A percentile compares a stretch with the other conserved stretches of the same genome.
Conservation (phyloP, 1,140 invertebrate species). For the Formica exsecta region DNA sequence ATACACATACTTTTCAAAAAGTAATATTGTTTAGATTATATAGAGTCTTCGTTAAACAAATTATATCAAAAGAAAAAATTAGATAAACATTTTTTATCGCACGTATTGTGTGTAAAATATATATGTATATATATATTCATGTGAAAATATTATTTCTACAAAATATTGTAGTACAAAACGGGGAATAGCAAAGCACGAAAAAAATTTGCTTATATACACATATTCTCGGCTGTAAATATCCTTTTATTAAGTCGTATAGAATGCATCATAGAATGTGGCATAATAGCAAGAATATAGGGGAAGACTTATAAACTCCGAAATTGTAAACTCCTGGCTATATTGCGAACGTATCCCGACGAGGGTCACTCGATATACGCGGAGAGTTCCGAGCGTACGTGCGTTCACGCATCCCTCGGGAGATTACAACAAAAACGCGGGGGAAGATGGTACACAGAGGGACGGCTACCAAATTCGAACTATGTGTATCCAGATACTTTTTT, state of each 20-base stretch:
- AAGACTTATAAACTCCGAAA: conserved; percentile 53
- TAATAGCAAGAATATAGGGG: conserved; percentile 32
- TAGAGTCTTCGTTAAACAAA: neutral
- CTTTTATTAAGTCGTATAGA: conserved; percentile 45
- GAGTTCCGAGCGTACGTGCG: conserved; percentile 62
- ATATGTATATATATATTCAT: neutral
- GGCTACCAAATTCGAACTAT: conserved; percentile 65
- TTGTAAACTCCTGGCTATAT: conserved; percentile 53
- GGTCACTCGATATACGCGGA: conserved; percentile 42
- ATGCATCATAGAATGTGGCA: conserved; percentile 36
- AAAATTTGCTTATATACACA: neutral
- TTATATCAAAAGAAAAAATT: neutral
- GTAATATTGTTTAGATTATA: neutral
- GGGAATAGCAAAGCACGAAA: neutral
- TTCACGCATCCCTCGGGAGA: conserved; percentile 59
- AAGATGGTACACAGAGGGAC: conserved; percentile 64
- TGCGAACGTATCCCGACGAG: conserved; percentile 48
- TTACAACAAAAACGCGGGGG: conserved; percentile 69
- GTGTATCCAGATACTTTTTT: conserved; percentile 55
- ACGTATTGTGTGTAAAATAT: neutral
- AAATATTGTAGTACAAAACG: neutral
- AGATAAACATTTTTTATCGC: too few species aligned
- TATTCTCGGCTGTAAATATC: conserved; percentile 8
- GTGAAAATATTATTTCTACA: neutral
- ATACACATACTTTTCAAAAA: neutral